Evolutionary conservation across 2,113 vertebrate species (phyloP), one percentile per base, ranked within the genome.

Genomic region (Copsychus sechellarum): DNA sequence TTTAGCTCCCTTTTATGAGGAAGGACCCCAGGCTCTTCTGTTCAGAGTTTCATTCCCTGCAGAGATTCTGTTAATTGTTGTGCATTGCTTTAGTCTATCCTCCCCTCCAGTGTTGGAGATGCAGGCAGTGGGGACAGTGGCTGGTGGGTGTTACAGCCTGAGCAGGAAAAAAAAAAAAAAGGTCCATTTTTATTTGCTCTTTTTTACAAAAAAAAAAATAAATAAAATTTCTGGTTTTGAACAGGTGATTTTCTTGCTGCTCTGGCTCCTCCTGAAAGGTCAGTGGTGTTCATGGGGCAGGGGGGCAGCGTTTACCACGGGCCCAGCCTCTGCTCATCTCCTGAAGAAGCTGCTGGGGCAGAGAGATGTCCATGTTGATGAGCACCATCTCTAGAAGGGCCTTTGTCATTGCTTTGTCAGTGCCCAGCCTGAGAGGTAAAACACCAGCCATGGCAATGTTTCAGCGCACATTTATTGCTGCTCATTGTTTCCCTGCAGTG

Each of bases 401-500:
- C 15, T 86, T 65, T 65, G n/a, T 34, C 51, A 11, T 26, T 82
- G 65, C 31, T 48, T 15, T 29, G 25, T 66, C 53, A 11, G 29
- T 14, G 9, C 29, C 61, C 60, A 67, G 56, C 42, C 40, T 14
- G 50, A 62, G 54, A 86, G 48, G 56, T 47, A 76, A 66, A 83
- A 48, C 82, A 89, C 36, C 65, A 92, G 56, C 58, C 83, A 33
- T 0, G 3, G 60, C 51, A 36, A 38, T 47, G 76, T 92, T 95
- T 96, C 90, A 93, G 92, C 89, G 11, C 56, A 74, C 24, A 36
- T 98, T 98, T 98, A 98, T 98, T 98, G 97, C 97, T 98, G 96
- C 93, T 96, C 57, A 40, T 61, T 71, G 64, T 92, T 97, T 97
- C 90, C 96, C 96, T 98, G 97, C 91, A 96, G 93, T 93, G 86